Conservation (phyloP, 2,888 invertebrate species). For the Epistrophe eligans region DNA sequence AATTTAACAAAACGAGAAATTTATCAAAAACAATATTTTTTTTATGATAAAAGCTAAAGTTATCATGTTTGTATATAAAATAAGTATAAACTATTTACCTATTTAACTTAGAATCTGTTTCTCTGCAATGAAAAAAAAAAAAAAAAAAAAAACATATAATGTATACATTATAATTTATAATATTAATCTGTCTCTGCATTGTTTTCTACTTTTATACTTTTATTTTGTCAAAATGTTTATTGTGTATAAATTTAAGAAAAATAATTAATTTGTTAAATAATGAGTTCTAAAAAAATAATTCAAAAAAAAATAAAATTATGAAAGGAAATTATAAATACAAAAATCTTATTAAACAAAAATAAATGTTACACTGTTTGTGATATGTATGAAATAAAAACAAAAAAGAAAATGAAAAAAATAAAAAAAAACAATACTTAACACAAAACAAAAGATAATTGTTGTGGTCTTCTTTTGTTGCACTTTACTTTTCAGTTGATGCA, state of each 20-base stretch:
- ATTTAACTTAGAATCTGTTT: slow-evolving; percentile 34
- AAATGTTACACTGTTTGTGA: slow-evolving; percentile 70
- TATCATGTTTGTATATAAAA: slow-evolving; percentile 65
- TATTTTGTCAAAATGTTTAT: slow-evolving; percentile 25
- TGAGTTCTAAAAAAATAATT: slow-evolving; percentile 17
- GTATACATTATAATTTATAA: slow-evolving; percentile 23
- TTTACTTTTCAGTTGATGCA: slow-evolving; percentile 47
- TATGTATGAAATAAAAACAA: slow-evolving; percentile 63
- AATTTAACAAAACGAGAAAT: slow-evolving; percentile 6
- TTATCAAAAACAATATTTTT: slow-evolving; percentile 15
- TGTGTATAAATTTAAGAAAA: slow-evolving; percentile 45
- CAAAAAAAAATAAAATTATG: slow-evolving; percentile 39
- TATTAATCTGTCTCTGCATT: slow-evolving; percentile 16
- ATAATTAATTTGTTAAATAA: slow-evolving; percentile 39
- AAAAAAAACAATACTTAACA: slow-evolving; percentile 3
- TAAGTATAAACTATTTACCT: slow-evolving; percentile 48
- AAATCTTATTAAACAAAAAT: slow-evolving; percentile 8
- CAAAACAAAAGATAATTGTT: background rate
- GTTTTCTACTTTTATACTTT: slow-evolving; percentile 33
- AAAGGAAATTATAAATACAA: slow-evolving; percentile 12
- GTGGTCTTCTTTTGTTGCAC: slow-evolving; percentile 1
- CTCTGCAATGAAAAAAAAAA: slow-evolving; percentile 52
- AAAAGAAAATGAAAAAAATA: background rate
- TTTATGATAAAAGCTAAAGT: slow-evolving; percentile 37
- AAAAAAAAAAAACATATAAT: slow-evolving; percentile 9